Evolutionary conservation across 2,888 invertebrate genomes (phyloP).

Genomic region (Hirudinaria manillensis): DNA sequence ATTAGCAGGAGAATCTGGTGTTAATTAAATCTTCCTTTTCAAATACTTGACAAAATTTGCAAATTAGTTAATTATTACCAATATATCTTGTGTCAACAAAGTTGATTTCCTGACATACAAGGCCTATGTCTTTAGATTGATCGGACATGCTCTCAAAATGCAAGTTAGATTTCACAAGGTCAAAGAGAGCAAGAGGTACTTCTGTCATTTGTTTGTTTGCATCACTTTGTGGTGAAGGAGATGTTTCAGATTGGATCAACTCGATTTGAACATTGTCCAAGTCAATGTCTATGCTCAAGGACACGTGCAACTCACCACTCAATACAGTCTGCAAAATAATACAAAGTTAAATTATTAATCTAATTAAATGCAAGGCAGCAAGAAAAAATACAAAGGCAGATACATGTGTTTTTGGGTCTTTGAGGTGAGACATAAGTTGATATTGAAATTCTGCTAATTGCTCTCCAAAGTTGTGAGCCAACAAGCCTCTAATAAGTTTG

Average conservation of each 20-base stretch:
- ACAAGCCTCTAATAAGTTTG: constrained; percentile 75
- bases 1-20: constrained; percentile 62
- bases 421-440: constrained; percentile 48
- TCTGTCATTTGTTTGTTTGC: constrained; percentile 38
- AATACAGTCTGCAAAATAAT: constrained; percentile 48
- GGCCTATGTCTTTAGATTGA: constrained; percentile 80
- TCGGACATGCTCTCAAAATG: constrained; percentile 81
- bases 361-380: not conserved
- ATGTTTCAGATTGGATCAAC: constrained; percentile 53
- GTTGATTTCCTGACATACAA: constrained; percentile 83
- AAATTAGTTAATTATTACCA: constrained; percentile 45
- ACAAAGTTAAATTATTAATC: constrained; percentile 8
- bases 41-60: not conserved
- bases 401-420: constrained; percentile 57
- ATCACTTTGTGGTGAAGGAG: not conserved
- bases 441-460: constrained; percentile 60
- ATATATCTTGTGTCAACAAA: constrained; percentile 69
- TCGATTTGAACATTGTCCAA: constrained; percentile 78
- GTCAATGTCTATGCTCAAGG: constrained; percentile 73
- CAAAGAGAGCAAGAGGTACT: constrained; percentile 69
- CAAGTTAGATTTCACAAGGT: constrained; percentile 82
- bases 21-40: not conserved
- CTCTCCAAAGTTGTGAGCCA: constrained; percentile 84
- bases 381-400: not conserved
- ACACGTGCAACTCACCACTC: constrained; percentile 65